phyloP scores from a whole-genome alignment of 2,113 vertebrate genomes.

The Anguilla rostrata region DNA sequence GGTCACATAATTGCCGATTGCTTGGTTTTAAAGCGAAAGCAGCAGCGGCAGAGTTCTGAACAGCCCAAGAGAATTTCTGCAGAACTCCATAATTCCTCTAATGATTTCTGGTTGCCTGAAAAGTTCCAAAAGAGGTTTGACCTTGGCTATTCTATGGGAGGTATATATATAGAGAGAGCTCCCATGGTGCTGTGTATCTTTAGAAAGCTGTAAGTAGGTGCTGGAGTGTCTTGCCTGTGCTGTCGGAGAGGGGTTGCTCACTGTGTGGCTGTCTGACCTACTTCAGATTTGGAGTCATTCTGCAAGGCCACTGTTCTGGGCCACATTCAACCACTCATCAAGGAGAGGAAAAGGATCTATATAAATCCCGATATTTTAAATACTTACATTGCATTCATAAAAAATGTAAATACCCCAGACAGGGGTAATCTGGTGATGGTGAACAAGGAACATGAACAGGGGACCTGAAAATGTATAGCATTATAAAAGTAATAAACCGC shows the following conservation, averaged over 20 bases:
- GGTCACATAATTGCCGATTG: no score
- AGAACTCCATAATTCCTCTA: background rate
- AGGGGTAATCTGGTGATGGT: no score
- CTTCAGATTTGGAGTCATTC: background rate
- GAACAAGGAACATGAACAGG: no score
- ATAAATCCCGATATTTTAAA: no score
- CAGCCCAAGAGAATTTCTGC: background rate
- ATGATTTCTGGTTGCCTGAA: background rate
- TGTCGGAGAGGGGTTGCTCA: constrained; percentile 1
- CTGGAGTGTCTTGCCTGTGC: background rate
- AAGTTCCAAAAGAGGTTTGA: background rate
- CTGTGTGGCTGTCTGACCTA: constrained; percentile 12
- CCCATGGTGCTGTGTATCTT: constrained; percentile 6
- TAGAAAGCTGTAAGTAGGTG: background rate
- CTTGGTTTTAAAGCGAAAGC: no score
- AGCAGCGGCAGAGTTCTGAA: no score
- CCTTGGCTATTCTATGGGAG: background rate
- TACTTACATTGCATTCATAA: no score
- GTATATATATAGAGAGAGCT: background rate
- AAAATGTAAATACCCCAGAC: no score
- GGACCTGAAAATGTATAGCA: no score
- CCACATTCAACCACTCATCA: background rate
- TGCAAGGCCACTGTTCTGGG: constrained; percentile 3
- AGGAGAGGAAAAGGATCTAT: background rate
- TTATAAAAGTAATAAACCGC: no score